Base-by-base conservation (phyloP, 2,113 vertebrate species). In the Tautogolabrus adspersus region DNA sequence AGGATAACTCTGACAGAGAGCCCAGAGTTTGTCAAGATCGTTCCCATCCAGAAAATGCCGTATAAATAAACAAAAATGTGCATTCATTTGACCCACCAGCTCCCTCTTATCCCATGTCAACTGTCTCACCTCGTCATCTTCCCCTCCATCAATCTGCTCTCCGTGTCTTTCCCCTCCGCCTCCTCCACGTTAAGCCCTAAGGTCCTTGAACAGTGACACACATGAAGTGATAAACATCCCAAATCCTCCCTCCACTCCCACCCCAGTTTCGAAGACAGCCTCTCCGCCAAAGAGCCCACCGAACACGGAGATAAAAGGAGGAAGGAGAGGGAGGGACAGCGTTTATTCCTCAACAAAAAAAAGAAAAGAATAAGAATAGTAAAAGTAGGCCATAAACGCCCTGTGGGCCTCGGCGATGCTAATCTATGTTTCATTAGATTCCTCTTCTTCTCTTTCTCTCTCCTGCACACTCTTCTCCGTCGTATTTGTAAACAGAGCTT, bases 341-440 rank as follows among this genome's bases (percentile, higher is more conserved):
- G 10, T 91, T 91, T 88, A 89, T 83, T 88, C 75, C 83, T 85
- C 61, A 71, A 22, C 72, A n/a, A 84, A 87, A 87, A 85, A 64
- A 84, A 85, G 42, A 79, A 87, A 75, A 79, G 72, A 72, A 75
- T n/a, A 64, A 91, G 79, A 89, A 90, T 82, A 76, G 72, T 34
- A 88, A 93, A 94, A 92, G 62, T 94, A 94, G 94, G 94, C 91
- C 94, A 93, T 87, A 91, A 90, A 93, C 59, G 86, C 92, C 93
- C 85, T 23, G 69, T 78, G 91, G 92, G 92, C 84, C 68, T 63
- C 65, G 0, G 69, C 62, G 83, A 94, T 93, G 85, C 90, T 93
- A 93, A 95, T 95, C 94, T 94, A 94, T 93, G 91, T 94, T 93
- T 94, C 87, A 93, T 94, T 93, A 89, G 81, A 92, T 91, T 88